Percentiles rank a stretch among this genome's conserved stretches.
Evolutionary conservation across 37 sponge, comb jelly and placozoan genomes (phyloP).

Genomic region (Theonella swinhoei): DNA sequence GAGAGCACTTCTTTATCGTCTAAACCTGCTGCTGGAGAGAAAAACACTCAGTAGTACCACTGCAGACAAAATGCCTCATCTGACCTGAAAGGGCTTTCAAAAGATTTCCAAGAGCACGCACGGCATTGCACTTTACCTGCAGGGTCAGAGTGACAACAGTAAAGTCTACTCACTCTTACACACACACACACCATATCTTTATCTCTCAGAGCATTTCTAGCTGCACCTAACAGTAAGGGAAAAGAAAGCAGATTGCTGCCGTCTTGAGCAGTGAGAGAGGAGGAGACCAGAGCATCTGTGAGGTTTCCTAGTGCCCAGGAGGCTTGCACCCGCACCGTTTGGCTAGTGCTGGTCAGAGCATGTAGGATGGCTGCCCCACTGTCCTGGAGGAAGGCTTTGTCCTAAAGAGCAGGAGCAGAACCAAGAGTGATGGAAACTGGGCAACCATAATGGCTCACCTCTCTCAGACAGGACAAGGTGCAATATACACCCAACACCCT

Average conservation of each 20-base stretch:
- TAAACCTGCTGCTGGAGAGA: neutral
- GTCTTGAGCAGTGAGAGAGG: neutral
- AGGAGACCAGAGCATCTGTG: conserved; percentile 29
- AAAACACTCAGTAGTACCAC: neutral
- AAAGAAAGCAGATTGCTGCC: neutral
- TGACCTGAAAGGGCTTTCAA: conserved; percentile 24
- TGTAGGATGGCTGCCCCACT: conserved; percentile 12
- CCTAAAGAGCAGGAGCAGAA: conserved; percentile 4
- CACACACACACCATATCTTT: conserved; percentile 42
- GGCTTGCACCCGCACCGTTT: conserved; percentile 47
- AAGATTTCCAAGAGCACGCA: conserved; percentile 60
- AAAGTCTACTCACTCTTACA: too few species aligned
- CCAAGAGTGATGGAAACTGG: neutral
- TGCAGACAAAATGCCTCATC: too few species aligned
- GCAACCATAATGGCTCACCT: too few species aligned
- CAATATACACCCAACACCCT: conserved; percentile 54
- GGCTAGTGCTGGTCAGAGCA: conserved; percentile 1
- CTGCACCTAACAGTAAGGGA: conserved; percentile 13
- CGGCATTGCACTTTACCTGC: conserved; percentile 59
- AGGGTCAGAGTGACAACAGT: too few species aligned
- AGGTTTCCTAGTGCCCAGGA: conserved; percentile 68
- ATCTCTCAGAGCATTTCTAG: conserved; percentile 15
- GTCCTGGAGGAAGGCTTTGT: conserved; percentile 47
- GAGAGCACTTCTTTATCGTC: neutral
- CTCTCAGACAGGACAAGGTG: conserved; percentile 18